Conservation (phyloP, 2,797 vertebrate species). For the Denticeps clupeoides region DNA sequence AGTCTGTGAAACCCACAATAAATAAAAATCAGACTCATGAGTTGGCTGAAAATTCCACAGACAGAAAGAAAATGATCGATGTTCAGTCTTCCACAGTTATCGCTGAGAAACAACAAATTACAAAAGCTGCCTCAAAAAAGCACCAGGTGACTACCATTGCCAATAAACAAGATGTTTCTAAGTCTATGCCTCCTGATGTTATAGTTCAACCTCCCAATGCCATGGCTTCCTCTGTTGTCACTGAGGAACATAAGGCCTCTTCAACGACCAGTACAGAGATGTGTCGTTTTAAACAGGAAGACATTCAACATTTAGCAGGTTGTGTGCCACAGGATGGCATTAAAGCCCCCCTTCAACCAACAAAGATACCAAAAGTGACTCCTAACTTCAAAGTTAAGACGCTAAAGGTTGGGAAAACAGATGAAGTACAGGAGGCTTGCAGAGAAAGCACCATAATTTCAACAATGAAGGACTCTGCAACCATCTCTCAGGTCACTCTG, state of each 20-base stretch:
- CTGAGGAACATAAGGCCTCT: conserved; percentile 43
- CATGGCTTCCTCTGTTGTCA: conserved; percentile 32
- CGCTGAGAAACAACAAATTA: conserved; percentile 23
- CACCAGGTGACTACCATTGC: conserved; percentile 15
- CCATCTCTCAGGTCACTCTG: too few relatives aligned
- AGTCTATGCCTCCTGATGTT: conserved; percentile 18
- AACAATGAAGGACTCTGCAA: too few relatives aligned
- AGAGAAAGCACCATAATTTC: conserved; percentile 30
- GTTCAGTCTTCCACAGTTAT: conserved; percentile 12
- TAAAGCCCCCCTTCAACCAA: conserved; percentile 39
- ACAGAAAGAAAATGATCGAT: conserved; percentile 35
- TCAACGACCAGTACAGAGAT: conserved; percentile 44
- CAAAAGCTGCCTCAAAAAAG: conserved; percentile 17
- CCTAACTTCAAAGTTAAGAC: conserved; percentile 73
- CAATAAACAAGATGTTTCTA: conserved; percentile 18
- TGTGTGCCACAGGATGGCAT: conserved; percentile 44
- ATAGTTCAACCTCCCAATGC: conserved; percentile 34
- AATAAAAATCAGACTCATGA: conserved; percentile 44
- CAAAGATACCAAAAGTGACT: conserved; percentile 58
- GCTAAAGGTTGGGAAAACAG: conserved; percentile 52
- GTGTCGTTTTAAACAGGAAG: conserved; percentile 42
- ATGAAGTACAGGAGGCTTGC: conserved; percentile 40
- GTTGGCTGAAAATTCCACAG: conserved; percentile 28
- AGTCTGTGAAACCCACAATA: conserved; percentile 40
- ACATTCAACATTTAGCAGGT: conserved; percentile 44